phyloP scores from a whole-genome alignment of 37 sponge, comb jelly and placozoan genomes.

The Petrosia ficiformis region DNA sequence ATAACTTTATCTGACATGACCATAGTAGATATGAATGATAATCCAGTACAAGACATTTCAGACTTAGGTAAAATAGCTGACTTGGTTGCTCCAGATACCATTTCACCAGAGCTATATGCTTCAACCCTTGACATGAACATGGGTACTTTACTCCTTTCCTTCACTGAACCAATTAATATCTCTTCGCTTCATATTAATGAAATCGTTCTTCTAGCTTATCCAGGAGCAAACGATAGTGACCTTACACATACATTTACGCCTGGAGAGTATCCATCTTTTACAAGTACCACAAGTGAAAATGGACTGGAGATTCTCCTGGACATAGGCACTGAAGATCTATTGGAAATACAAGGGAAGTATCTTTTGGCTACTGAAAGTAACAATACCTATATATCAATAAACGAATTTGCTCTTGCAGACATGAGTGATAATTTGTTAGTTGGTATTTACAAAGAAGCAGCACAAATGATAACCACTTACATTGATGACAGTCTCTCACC shows the following conservation, averaged over 20 bases:
- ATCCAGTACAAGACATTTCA: conserved; percentile 36
- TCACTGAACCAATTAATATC: conserved; percentile 75
- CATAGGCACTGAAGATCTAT: conserved; percentile 52
- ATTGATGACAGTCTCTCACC: conserved; percentile 61
- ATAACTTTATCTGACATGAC: conserved; percentile 40
- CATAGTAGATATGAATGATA: conserved; percentile 76
- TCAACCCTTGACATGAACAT: conserved; percentile 72
- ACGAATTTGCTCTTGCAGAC: conserved; percentile 42
- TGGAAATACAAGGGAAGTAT: conserved; percentile 55
- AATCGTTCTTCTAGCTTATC: conserved; percentile 25
- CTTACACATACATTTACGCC: conserved; percentile 34
- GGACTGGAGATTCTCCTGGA: conserved; percentile 38
- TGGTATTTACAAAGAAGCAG: conserved; percentile 16
- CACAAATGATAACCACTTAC: conserved; percentile 19
- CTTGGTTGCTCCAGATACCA: conserved; percentile 62
- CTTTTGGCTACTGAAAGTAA: conserved; percentile 24
- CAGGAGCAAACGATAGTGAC: conserved; percentile 46
- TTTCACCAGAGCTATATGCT: conserved; percentile 33
- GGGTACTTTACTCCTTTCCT: conserved; percentile 51
- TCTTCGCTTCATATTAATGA: conserved; percentile 42
- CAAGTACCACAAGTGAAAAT: conserved; percentile 48
- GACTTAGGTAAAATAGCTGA: conserved; percentile 7
- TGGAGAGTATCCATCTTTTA: conserved; percentile 49
- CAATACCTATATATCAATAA: conserved; percentile 48
- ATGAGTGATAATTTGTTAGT: conserved; percentile 57